phyloP scores from a whole-genome alignment of 2,113 vertebrate genomes.

The Ceyx cyanopectus region DNA sequence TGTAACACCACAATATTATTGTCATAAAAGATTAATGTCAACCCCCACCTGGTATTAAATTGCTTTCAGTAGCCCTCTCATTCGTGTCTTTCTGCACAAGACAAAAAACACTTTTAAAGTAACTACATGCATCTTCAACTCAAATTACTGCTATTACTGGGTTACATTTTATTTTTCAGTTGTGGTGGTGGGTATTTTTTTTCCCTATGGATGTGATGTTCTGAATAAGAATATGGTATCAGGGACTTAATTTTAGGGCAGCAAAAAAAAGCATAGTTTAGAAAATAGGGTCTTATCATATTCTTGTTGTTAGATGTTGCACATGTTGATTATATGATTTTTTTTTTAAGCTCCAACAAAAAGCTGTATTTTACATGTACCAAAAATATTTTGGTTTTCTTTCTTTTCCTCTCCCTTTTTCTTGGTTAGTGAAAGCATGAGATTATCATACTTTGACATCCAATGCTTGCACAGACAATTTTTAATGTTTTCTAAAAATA shows the following conservation, averaged over 20 bases:
- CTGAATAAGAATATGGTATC: neutral
- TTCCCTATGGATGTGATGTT: neutral
- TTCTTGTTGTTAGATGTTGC: neutral
- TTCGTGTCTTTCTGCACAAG: conserved; percentile 18
- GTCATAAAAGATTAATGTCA: conserved; percentile 74
- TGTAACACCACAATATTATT: conserved; percentile 67
- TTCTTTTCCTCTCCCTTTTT: neutral
- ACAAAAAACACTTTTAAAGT: conserved; percentile 45
- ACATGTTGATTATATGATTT: neutral
- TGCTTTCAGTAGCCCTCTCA: conserved; percentile 27
- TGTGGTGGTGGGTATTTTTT: neutral
- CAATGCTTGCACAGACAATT: neutral
- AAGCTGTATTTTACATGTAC: neutral
- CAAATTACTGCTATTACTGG: neutral
- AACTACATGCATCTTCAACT: conserved; percentile 22
- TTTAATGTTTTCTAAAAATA: conserved; percentile 48
- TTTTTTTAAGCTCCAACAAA: neutral
- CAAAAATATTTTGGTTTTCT: conserved; percentile 1
- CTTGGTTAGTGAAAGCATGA: conserved; percentile 4
- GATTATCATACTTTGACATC: neutral
- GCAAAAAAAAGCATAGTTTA: neutral
- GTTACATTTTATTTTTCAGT: neutral
- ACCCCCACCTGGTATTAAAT: conserved; percentile 66
- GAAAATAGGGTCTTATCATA: neutral
- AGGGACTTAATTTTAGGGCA: conserved; percentile 9